These are phyloP conservation scores for Lophotriccus pileatus DNA, from an alignment of 2,797 vertebrate genomes.

Conservation along the genomic window DNA sequence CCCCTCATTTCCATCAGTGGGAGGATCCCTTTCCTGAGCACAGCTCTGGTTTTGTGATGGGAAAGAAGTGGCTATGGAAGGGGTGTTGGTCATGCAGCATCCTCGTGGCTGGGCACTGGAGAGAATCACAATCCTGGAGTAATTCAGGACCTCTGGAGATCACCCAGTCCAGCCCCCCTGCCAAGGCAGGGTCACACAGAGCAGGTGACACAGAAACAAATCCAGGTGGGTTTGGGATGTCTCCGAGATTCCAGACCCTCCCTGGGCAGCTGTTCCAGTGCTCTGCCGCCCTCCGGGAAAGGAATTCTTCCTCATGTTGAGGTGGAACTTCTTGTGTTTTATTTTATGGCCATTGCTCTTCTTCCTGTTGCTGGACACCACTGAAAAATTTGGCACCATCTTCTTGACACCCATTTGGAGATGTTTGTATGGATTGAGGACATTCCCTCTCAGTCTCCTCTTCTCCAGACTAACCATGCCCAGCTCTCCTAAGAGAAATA, in stretches of 20 bases:
- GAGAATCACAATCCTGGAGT: rapidly evolving
- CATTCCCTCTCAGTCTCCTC: not conserved
- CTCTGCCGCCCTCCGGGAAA: not conserved
- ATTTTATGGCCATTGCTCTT: not conserved
- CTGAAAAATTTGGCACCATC: not conserved
- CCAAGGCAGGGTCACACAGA: not conserved
- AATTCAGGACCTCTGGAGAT: not conserved
- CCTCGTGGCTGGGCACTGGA: rapidly evolving
- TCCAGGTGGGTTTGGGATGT: not conserved
- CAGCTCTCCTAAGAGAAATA: not conserved
- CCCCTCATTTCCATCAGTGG: not conserved
- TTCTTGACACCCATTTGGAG: not conserved
- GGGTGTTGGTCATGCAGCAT: not conserved
- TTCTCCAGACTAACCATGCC: too few species aligned
- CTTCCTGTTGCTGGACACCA: rapidly evolving
- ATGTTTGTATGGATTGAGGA: rapidly evolving
- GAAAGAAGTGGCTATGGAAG: not conserved
- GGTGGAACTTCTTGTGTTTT: not conserved
- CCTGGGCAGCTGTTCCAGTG: not conserved
- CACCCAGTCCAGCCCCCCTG: not conserved
- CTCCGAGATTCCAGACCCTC: not conserved
- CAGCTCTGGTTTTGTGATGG: rapidly evolving
- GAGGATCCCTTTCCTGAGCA: not conserved
- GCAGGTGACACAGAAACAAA: not conserved
- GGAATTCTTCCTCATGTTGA: not conserved